phyloP scores from a whole-genome alignment of 2,888 invertebrate genomes.

The Spatulosminthurus flaviceps region DNA sequence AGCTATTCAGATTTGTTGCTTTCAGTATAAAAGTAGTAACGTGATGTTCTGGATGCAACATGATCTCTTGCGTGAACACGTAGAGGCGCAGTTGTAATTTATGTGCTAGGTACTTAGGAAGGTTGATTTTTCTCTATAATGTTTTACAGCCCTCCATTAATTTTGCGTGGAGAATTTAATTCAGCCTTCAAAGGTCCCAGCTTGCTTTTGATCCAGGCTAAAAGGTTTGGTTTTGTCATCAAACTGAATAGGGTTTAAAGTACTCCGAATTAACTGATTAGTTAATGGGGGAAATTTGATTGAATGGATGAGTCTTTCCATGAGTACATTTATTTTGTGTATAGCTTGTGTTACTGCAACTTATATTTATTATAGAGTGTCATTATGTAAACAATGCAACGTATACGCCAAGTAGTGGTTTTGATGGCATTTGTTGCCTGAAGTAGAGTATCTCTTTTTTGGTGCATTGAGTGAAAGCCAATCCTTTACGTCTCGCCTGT shows the following conservation, averaged over 20 bases:
- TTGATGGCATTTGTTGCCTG: no score
- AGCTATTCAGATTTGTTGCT: no score
- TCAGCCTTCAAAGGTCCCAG: not conserved
- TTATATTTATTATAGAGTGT: no score
- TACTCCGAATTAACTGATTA: not conserved
- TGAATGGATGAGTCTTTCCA: not conserved
- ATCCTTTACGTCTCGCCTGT: not conserved
- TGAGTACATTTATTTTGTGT: not conserved
- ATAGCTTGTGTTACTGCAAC: no score
- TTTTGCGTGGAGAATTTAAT: not conserved
- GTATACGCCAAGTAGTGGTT: no score
- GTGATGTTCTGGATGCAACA: no score
- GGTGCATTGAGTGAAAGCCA: not conserved
- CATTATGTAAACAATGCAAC: no score
- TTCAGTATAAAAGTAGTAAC: no score
- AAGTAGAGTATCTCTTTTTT: not conserved
- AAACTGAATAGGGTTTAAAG: not conserved
- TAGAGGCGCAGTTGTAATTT: no score
- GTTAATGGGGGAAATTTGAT: not conserved
- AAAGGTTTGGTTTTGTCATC: slow-evolving; percentile 8
- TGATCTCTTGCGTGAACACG: no score
- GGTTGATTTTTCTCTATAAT: no score
- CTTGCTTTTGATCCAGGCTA: not conserved
- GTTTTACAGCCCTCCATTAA: not conserved
- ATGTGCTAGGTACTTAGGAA: no score